A percentile compares a stretch with the other conserved stretches of the same genome.
phyloP scores from a whole-genome alignment of 2,888 invertebrate genomes.

The Limnephilus lunatus region DNA sequence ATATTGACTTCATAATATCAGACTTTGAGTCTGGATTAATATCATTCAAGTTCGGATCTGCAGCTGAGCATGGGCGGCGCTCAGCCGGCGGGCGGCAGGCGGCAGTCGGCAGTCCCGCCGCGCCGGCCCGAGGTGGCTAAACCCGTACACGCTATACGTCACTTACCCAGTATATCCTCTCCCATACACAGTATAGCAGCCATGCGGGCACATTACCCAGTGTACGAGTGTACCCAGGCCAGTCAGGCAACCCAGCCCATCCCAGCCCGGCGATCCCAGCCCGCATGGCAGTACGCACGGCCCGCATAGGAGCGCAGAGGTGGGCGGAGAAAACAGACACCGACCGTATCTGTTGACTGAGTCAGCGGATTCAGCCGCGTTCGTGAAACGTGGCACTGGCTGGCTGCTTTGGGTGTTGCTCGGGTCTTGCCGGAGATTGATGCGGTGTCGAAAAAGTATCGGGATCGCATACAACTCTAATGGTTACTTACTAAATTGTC shows the following conservation, averaged over 20 bases:
- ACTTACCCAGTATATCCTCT: neutral
- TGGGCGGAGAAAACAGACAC: neutral
- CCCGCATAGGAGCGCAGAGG: slow-evolving; percentile 7
- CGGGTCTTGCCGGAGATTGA: neutral
- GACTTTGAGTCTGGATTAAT: neutral
- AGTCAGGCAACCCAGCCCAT: neutral
- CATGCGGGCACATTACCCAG: neutral
- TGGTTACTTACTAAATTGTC: neutral
- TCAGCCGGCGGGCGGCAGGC: neutral
- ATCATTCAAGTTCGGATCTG: neutral
- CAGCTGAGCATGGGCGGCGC: slow-evolving; percentile 5
- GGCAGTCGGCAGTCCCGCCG: slow-evolving; percentile 30
- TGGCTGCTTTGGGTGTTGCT: neutral
- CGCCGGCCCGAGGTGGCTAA: slow-evolving; percentile 40
- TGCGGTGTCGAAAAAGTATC: neutral
- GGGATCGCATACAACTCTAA: neutral
- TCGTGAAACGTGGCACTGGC: too few species aligned
- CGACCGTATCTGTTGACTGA: neutral
- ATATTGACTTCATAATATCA: too few species aligned
- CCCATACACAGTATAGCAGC: neutral
- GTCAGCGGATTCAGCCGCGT: neutral
- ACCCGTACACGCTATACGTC: slow-evolving; percentile 37
- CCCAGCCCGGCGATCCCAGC: slow-evolving; percentile 5
- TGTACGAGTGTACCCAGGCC: neutral
- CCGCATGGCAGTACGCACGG: neutral